phyloP scores from a whole-genome alignment of 2,797 vertebrate genomes.

The Microctenopoma stevenorrisi region DNA sequence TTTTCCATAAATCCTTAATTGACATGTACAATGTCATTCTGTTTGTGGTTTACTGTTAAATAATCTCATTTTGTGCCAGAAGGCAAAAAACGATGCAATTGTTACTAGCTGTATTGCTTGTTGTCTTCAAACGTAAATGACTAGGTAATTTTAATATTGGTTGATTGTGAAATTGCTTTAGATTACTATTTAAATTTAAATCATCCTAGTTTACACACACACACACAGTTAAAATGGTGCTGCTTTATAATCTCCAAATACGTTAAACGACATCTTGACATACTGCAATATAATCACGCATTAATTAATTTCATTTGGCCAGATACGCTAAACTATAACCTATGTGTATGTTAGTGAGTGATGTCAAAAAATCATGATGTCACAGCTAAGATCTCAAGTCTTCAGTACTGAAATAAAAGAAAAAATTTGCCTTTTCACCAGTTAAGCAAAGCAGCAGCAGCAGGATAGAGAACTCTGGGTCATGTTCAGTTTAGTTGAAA shows the following conservation, averaged over 20 bases:
- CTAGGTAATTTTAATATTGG: background rate
- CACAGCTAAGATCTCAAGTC: background rate
- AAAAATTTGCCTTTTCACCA: conserved; percentile 20
- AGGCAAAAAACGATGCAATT: too few relatives aligned
- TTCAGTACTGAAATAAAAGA: background rate
- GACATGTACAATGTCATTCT: background rate
- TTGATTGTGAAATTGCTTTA: background rate
- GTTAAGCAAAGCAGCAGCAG: conserved; percentile 57
- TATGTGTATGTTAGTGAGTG: background rate
- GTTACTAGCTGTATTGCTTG: too few relatives aligned
- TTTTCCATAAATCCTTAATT: background rate
- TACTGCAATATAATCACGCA: background rate
- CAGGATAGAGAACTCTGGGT: conserved; percentile 58
- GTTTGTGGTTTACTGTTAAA: background rate
- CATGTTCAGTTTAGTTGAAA: conserved; percentile 71
- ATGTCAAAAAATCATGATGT: background rate
- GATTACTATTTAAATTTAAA: too few relatives aligned
- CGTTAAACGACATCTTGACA: too few relatives aligned
- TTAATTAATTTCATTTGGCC: too few relatives aligned
- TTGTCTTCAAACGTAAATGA: too few relatives aligned
- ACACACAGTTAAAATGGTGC: too few relatives aligned
- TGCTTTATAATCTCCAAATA: too few relatives aligned
- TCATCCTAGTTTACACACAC: too few relatives aligned
- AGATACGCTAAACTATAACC: background rate
- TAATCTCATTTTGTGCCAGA: too few relatives aligned